phyloP scores from a whole-genome alignment of 2,888 invertebrate genomes.

The Orchesella flavescens region DNA sequence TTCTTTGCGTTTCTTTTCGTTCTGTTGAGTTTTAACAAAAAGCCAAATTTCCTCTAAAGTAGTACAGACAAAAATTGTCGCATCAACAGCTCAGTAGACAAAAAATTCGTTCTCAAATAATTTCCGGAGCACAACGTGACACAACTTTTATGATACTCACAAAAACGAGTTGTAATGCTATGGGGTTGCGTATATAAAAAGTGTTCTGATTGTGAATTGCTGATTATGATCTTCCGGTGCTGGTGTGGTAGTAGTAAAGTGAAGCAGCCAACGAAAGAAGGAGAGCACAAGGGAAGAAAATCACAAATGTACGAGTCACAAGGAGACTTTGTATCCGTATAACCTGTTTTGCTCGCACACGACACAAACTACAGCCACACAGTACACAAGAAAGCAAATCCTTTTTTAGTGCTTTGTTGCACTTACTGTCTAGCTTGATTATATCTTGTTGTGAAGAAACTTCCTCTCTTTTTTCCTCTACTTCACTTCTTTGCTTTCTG shows the following conservation, averaged over 20 bases:
- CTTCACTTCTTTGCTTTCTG: conserved; percentile 9
- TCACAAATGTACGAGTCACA: conserved; percentile 32
- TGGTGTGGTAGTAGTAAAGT: conserved; percentile 28
- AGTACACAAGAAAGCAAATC: conserved; percentile 25
- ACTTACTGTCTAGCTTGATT: conserved; percentile 33
- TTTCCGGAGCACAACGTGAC: conserved; percentile 37
- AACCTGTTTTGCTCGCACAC: conserved; percentile 57
- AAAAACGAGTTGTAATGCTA: conserved; percentile 21
- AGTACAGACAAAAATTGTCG: neutral
- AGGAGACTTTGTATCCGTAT: neutral
- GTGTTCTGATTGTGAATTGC: conserved; percentile 49
- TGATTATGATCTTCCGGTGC: conserved; percentile 61
- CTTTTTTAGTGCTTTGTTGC: conserved; percentile 17
- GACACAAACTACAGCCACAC: conserved; percentile 33
- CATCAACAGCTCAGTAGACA: neutral
- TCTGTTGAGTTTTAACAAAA: neutral
- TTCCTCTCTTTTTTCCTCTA: conserved; percentile 38
- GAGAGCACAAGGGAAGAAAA: conserved; percentile 40
- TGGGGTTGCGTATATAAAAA: neutral
- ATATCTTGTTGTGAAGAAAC: conserved; percentile 40
- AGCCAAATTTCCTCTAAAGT: neutral
- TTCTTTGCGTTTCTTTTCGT: too few species aligned
- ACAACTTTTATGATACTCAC: neutral
- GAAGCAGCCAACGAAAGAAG: conserved; percentile 27
- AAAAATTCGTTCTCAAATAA: conserved; percentile 22